These are phyloP conservation scores for human DNA, from an alignment of 2,113 vertebrate species.

Conservation along the genomic window DNA sequence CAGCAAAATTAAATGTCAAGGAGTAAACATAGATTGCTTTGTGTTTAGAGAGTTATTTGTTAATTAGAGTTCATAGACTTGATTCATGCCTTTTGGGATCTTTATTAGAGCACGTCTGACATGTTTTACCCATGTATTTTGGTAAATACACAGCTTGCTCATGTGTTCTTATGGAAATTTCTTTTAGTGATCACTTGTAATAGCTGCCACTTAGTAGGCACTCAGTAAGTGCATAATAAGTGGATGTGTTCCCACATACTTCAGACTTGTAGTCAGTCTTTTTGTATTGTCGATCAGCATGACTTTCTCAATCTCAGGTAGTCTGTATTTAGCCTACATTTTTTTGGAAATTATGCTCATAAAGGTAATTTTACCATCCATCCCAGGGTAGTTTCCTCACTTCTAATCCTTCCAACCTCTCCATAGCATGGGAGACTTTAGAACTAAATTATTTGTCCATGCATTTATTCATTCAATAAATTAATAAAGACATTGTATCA, in stretches of 20 bases:
- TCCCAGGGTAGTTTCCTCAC: background rate
- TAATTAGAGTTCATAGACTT: constrained; percentile 46
- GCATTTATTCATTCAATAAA: background rate
- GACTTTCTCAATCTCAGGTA: background rate
- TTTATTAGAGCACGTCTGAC: background rate
- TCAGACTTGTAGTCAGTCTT: background rate
- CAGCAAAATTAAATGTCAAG: constrained; percentile 58
- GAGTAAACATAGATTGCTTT: constrained; percentile 38
- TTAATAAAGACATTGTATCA: background rate
- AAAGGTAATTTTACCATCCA: background rate
- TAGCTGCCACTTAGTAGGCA: background rate
- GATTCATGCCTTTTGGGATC: background rate
- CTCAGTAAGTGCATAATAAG: background rate
- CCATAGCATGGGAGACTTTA: background rate
- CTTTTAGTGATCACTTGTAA: background rate
- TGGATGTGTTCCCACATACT: too few relatives aligned
- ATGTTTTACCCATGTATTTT: constrained; percentile 37
- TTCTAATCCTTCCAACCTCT: background rate
- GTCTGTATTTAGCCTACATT: background rate
- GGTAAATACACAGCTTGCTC: constrained; percentile 15
- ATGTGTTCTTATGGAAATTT: background rate
- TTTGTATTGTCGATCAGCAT: background rate
- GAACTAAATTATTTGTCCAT: background rate
- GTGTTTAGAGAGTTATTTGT: constrained; percentile 54
- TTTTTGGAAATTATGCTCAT: background rate